Evolutionary conservation across 2,888 invertebrate genomes (phyloP).

Genomic region (Euclidia mi): DNA sequence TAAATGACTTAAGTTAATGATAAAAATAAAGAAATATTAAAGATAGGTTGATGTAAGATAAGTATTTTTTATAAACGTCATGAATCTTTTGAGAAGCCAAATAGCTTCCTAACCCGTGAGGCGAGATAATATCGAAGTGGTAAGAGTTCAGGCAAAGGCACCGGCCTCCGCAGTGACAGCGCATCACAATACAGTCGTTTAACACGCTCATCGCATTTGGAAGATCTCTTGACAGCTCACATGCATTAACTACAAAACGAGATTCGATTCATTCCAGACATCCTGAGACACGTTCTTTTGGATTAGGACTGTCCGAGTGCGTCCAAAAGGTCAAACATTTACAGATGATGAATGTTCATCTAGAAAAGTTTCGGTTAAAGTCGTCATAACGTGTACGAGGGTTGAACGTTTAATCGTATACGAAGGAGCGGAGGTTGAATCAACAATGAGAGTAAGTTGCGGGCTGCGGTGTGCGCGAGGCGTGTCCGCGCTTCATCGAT

Average conservation of each 20-base stretch:
- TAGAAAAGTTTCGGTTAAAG: slow-evolving; percentile 26
- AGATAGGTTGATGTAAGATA: slow-evolving; percentile 71
- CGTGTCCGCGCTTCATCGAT: slow-evolving; percentile 90
- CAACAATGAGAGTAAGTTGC: slow-evolving; percentile 79
- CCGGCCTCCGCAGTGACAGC: slow-evolving; percentile 81
- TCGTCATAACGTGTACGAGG: slow-evolving; percentile 21
- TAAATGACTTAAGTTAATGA: too few species aligned
- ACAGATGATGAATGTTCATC: slow-evolving; percentile 45
- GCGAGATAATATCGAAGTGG: slow-evolving; percentile 77
- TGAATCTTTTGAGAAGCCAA: slow-evolving; percentile 60
- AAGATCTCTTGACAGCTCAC: slow-evolving; percentile 82
- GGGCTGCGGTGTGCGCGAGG: slow-evolving; percentile 84
- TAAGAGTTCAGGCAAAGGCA: slow-evolving; percentile 72
- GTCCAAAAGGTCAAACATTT: slow-evolving; percentile 41
- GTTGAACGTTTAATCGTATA: slow-evolving; percentile 39
- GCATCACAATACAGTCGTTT: slow-evolving; percentile 86
- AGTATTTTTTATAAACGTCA: slow-evolving; percentile 56
- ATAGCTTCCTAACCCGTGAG: slow-evolving; percentile 74
- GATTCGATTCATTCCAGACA: slow-evolving; percentile 63
- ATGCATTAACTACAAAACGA: slow-evolving; percentile 64
- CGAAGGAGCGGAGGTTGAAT: slow-evolving; percentile 71
- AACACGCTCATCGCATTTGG: slow-evolving; percentile 87
- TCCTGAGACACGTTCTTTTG: slow-evolving; percentile 40
- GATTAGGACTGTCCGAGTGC: slow-evolving; percentile 20
- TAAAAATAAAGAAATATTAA: slow-evolving; percentile 36